Conservation (phyloP, 2,113 vertebrate species). For the Syrmaticus mikado region DNA sequence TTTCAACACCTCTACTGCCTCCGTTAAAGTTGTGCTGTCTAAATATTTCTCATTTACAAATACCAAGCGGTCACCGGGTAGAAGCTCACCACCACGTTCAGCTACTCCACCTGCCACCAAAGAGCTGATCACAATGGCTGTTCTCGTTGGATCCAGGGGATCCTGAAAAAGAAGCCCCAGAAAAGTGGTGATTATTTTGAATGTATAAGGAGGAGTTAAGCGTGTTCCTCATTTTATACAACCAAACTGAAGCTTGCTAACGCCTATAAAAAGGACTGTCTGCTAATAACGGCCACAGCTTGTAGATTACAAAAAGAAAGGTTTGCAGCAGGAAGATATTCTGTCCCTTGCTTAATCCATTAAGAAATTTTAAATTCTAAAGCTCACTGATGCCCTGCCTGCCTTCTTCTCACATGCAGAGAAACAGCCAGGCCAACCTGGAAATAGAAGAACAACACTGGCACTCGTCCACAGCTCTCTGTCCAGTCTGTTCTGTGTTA, state of each 20-base stretch:
- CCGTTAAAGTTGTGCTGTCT: slow-evolving; percentile 78
- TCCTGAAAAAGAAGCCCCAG: slow-evolving; percentile 74
- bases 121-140: slow-evolving; percentile 94
- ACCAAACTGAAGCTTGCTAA: neutral
- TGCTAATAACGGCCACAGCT: neutral
- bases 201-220: neutral
- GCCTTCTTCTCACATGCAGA: neutral
- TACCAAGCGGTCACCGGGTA: slow-evolving; percentile 92
- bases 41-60: slow-evolving; percentile 88
- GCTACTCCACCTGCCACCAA: slow-evolving; percentile 88
- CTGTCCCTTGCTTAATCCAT: neutral
- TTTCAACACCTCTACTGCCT: slow-evolving; percentile 93
- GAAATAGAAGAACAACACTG: neutral
- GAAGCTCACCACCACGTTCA: slow-evolving; percentile 79
- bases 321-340: neutral
- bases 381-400: neutral
- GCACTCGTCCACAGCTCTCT: slow-evolving; percentile 36
- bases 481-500: neutral
- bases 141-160: slow-evolving; percentile 86
- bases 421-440: slow-evolving; percentile 7
- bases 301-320: neutral
- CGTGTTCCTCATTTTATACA: neutral
- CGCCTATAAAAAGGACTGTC: neutral
- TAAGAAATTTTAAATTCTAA: neutral
- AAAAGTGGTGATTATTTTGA: neutral